Evolutionary conservation across 2,113 vertebrate genomes (phyloP), one percentile per base, ranked within the genome.

Genomic region (Colossoma macropomum): DNA sequence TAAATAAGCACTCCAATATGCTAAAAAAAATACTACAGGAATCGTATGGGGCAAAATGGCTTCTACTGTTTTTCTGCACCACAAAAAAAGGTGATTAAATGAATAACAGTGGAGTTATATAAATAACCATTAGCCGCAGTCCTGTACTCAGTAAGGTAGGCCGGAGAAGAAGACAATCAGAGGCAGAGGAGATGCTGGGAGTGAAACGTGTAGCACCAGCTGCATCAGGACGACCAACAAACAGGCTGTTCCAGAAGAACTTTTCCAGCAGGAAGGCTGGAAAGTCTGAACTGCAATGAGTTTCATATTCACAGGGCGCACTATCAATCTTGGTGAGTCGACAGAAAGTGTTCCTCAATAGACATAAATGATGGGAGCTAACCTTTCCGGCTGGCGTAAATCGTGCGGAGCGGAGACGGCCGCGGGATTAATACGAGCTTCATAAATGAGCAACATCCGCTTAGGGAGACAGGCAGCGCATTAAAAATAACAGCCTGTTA

Each of bases 341-440:
- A 81, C 81, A 81, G 71, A 54, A 50, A 72, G 52, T 38, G 45
- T 21, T 59, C 74, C 75, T 82, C 60, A 86, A 87, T 74, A 59
- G 75, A 81, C 79, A 75, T 85, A 82, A 89, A 88, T 78, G 79
- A 88, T 74, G 82, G 81, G 11, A 59, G 63, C 41, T 72, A 84
- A 76, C 77, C 38, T 87, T 80, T 85, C 41, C 5, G 70, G 66
- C 34, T 52, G 32, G 81, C 62, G 81, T 66, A 77, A 82, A 83
- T 80, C 74, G 38, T 4, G 75, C 71, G 82, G 54, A 62, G 79
- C 79, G 21, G 79, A 4, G 65, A 84, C 74, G 70, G 27, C 63
- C 75, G 27, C 13, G 41, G 75, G 75, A 86, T 83, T 60, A 73
- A 83, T 79, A 78, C 52, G 66, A 60, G 81, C 75, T 84, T 79